Conservation (phyloP, 2,113 vertebrate species). For the Zosterops pallidus region DNA sequence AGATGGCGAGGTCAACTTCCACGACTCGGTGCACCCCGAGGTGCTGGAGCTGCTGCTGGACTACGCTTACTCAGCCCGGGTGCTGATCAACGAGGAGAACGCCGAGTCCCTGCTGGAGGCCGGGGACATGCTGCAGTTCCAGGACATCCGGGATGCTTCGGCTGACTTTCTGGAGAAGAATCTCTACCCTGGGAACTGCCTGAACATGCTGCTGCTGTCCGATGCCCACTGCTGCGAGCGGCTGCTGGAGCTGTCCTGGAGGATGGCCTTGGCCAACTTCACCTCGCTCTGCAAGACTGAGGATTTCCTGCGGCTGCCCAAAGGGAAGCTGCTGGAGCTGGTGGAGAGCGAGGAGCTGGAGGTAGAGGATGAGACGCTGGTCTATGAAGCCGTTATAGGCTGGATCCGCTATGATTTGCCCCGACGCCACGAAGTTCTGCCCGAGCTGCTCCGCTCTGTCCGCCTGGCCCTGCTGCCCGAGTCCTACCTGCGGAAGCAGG, state of each 20-base stretch:
- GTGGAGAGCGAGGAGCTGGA: constrained; percentile 67
- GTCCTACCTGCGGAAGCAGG: constrained; percentile 47
- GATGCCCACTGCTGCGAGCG: constrained; percentile 82
- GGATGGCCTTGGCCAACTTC: constrained; percentile 83
- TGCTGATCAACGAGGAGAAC: constrained; percentile 85
- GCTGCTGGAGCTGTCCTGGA: constrained; percentile 82
- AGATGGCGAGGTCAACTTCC: constrained; percentile 80
- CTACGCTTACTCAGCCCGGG: constrained; percentile 81
- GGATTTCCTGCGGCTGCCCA: constrained; percentile 84
- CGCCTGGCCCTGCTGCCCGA: constrained; percentile 76
- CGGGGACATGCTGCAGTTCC: constrained; percentile 83
- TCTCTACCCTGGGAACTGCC: constrained; percentile 79
- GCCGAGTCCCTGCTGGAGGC: constrained; percentile 82
- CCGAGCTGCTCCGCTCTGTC: constrained; percentile 78
- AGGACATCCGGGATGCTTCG: constrained; percentile 81
- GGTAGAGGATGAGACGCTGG: constrained; percentile 60
- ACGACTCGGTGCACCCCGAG: constrained; percentile 80
- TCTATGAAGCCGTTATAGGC: constrained; percentile 81
- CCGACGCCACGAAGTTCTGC: constrained; percentile 76
- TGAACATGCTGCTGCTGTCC: constrained; percentile 82
- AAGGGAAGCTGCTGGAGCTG: constrained; percentile 73
- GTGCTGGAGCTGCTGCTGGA: constrained; percentile 83
- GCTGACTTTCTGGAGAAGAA: constrained; percentile 84
- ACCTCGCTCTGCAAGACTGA: constrained; percentile 80
- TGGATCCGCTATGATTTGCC: constrained; percentile 83